Conservation (phyloP, 2,888 invertebrate species). For the Spatulosminthurus flaviceps region DNA sequence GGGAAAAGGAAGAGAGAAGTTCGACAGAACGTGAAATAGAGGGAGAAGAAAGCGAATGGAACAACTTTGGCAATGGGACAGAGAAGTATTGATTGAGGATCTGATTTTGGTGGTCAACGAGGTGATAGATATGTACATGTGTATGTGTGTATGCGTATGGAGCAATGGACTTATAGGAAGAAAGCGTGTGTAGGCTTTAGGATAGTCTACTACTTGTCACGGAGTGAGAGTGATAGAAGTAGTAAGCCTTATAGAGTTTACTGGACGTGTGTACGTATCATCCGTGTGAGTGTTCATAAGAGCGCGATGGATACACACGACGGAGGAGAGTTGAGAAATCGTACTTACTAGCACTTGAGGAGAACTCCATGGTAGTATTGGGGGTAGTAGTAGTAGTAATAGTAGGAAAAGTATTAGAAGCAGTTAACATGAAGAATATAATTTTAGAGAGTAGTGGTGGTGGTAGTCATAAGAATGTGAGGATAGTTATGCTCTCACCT, state of each 20-base stretch:
- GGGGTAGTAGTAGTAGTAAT: too few relatives aligned
- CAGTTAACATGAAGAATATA: conserved; percentile 2
- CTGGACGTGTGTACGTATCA: not conserved
- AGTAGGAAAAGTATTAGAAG: too few relatives aligned
- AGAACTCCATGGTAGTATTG: not conserved
- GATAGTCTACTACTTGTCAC: too few relatives aligned
- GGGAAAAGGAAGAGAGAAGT: not conserved
- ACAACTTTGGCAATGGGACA: conserved; percentile 25
- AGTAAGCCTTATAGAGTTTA: too few relatives aligned
- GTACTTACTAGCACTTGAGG: not conserved
- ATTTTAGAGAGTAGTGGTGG: too few relatives aligned
- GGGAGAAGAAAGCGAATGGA: not conserved
- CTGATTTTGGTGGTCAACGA: conserved; percentile 25
- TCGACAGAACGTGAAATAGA: not conserved
- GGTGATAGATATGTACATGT: not conserved
- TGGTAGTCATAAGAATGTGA: not conserved
- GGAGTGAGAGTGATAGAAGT: too few relatives aligned
- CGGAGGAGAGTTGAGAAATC: not conserved
- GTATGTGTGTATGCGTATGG: too few relatives aligned
- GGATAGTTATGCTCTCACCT: too few relatives aligned
- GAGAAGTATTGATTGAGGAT: conserved; percentile 31
- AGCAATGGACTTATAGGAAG: too few relatives aligned
- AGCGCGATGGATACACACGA: not conserved
- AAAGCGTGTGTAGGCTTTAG: too few relatives aligned
- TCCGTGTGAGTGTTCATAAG: not conserved